These are phyloP conservation scores for Ctenodactylus gundi DNA, from an alignment of 2,113 vertebrate genomes.

Conservation along the genomic window DNA sequence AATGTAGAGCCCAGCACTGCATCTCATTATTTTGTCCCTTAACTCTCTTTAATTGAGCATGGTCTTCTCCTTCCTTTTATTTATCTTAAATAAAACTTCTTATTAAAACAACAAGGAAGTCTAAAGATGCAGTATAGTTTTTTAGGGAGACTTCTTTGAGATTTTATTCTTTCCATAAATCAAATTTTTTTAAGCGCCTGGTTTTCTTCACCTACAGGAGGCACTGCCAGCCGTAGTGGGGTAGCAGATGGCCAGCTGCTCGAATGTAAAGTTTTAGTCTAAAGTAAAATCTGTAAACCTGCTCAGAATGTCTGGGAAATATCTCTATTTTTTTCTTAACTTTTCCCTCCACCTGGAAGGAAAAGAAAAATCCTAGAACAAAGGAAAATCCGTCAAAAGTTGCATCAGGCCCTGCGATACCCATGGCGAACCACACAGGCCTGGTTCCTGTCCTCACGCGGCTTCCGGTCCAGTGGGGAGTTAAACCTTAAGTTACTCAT, in stretches of 20 bases:
- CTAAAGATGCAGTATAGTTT: background rate
- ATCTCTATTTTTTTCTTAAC: slow-evolving; percentile 22
- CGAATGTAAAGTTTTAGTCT: slow-evolving; percentile 47
- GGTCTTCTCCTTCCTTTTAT: background rate
- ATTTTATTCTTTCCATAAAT: slow-evolving; percentile 44
- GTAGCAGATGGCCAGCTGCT: slow-evolving; percentile 52
- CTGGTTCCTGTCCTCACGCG: background rate
- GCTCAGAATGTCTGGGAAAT: background rate
- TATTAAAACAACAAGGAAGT: background rate
- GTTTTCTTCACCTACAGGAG: slow-evolving; percentile 56
- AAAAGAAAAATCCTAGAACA: background rate
- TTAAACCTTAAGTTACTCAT: background rate
- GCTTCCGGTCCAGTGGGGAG: background rate
- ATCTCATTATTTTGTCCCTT: background rate
- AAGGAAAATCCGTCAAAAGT: slow-evolving; percentile 27
- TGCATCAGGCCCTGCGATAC: background rate
- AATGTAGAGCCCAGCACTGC: background rate
- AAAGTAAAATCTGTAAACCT: slow-evolving; percentile 56
- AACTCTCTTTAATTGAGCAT: background rate
- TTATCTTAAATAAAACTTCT: slow-evolving; percentile 2
- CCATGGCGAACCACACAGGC: background rate
- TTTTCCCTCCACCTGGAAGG: background rate
- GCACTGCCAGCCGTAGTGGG: background rate
- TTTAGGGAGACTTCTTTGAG: background rate
- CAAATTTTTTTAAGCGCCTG: slow-evolving; percentile 11